Conservation (phyloP, 2,888 invertebrate species). For the Eristalis intricaria region DNA sequence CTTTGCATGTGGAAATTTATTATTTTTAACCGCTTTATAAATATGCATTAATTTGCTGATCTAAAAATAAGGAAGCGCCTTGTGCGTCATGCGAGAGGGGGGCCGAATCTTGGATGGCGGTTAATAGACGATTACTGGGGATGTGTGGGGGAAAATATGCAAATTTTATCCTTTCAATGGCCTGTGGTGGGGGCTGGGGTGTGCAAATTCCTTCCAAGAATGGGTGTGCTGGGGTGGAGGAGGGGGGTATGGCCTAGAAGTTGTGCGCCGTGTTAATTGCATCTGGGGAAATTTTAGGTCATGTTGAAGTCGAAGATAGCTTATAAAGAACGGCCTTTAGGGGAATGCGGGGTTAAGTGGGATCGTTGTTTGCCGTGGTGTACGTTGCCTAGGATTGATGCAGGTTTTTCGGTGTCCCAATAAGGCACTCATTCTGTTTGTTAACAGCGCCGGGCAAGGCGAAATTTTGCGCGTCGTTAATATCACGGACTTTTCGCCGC, state of each 20-base stretch:
- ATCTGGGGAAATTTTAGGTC: background rate
- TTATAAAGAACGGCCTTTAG: background rate
- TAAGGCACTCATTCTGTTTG: too few species aligned
- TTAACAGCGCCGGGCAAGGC: too few species aligned
- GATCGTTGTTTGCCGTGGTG: too few species aligned
- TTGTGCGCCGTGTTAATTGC: background rate
- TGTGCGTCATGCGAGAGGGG: conserved; percentile 20
- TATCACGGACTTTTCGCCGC: too few species aligned
- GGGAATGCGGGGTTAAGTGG: background rate
- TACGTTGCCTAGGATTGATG: too few species aligned
- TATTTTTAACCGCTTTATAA: conserved; percentile 68
- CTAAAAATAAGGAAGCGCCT: conserved; percentile 37
- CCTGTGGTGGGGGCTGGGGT: background rate
- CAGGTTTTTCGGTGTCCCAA: too few species aligned
- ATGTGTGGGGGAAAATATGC: conserved; percentile 35
- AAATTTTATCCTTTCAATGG: conserved; percentile 26
- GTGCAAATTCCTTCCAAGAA: background rate
- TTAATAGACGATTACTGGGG: conserved; percentile 18
- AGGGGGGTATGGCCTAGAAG: background rate
- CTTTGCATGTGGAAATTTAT: conserved; percentile 41
- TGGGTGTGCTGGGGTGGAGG: background rate
- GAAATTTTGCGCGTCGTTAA: too few species aligned
- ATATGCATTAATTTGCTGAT: conserved; percentile 67
- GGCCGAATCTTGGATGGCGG: background rate
- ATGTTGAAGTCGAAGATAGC: background rate